These are phyloP conservation scores for Oryzias javanicus DNA, from an alignment of 2,113 vertebrate species.

Conservation along the genomic window DNA sequence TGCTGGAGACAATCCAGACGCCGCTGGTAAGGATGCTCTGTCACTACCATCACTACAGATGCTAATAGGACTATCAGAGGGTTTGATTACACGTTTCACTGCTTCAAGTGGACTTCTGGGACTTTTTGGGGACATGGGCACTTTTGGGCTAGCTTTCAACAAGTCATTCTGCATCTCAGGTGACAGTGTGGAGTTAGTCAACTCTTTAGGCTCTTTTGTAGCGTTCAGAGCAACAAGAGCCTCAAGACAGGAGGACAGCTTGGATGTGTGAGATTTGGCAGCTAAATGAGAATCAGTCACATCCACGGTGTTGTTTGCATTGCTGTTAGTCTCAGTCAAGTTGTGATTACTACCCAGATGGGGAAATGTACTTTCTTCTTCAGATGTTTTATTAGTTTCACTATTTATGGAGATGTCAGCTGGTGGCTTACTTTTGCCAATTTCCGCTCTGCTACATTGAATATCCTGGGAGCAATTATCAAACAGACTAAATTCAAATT, in stretches of 20 bases:
- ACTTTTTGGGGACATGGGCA: slow-evolving; percentile 90
- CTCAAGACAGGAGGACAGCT: slow-evolving; percentile 90
- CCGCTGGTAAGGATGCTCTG: slow-evolving; percentile 87
- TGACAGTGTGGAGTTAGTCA: slow-evolving; percentile 72
- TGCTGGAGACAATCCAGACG: slow-evolving; percentile 85
- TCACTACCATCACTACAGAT: slow-evolving; percentile 91
- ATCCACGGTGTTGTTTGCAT: slow-evolving; percentile 52
- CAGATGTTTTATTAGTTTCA: slow-evolving; percentile 63
- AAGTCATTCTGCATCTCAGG: slow-evolving; percentile 74
- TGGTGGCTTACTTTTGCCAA: slow-evolving; percentile 49
- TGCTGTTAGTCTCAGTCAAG: slow-evolving; percentile 69
- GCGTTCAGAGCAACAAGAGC: slow-evolving; percentile 89
- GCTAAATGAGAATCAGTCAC: slow-evolving; percentile 70
- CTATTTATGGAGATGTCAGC: slow-evolving; percentile 58
- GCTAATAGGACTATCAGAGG: slow-evolving; percentile 89
- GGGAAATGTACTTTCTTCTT: slow-evolving; percentile 65
- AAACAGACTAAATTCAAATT: slow-evolving; percentile 80
- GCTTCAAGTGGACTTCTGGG: slow-evolving; percentile 89
- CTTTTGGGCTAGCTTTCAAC: slow-evolving; percentile 83
- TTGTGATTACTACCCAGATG: slow-evolving; percentile 68
- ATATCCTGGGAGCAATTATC: slow-evolving; percentile 83
- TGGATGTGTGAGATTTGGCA: slow-evolving; percentile 84
- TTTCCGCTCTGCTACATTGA: slow-evolving; percentile 60
- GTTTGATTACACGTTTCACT: slow-evolving; percentile 83
- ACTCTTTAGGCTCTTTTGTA: slow-evolving; percentile 82